phyloP scores from a whole-genome alignment of 2,113 vertebrate species.

The Ophiodon elongatus region DNA sequence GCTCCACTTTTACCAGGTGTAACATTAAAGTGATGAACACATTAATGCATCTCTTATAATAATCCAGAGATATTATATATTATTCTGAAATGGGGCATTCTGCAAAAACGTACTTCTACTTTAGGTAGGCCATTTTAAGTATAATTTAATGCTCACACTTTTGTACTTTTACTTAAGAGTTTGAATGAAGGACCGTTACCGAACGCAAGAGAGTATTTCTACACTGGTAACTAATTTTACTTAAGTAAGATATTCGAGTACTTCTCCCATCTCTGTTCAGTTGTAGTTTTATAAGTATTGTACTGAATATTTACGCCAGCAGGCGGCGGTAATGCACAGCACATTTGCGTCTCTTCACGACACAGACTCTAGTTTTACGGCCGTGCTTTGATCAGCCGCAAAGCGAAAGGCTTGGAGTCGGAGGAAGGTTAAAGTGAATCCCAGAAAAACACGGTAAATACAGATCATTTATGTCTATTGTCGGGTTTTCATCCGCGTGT shows the following conservation, averaged over 20 bases:
- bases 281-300: not conserved
- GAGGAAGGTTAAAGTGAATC: conserved; percentile 81
- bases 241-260: too few relatives aligned
- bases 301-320: not conserved
- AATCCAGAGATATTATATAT: not conserved
- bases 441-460: conserved; percentile 68
- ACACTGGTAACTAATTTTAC: not conserved
- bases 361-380: conserved; percentile 37
- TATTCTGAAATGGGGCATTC: not conserved
- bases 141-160: not conserved
- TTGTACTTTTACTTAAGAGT: too few relatives aligned
- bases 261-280: not conserved
- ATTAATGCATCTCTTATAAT: not conserved
- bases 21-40: too few relatives aligned
- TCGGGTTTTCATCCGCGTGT: accelerated
- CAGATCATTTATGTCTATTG: accelerated
- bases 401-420: conserved; percentile 46
- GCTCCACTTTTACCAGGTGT: not conserved
- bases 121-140: not conserved
- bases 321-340: not conserved
- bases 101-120: not conserved
- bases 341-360: not conserved
- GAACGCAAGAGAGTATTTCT: not conserved
- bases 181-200: not conserved
- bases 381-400: conserved; percentile 49